phyloP scores from a whole-genome alignment of 2,113 vertebrate species.

The Tauraco erythrolophus region DNA sequence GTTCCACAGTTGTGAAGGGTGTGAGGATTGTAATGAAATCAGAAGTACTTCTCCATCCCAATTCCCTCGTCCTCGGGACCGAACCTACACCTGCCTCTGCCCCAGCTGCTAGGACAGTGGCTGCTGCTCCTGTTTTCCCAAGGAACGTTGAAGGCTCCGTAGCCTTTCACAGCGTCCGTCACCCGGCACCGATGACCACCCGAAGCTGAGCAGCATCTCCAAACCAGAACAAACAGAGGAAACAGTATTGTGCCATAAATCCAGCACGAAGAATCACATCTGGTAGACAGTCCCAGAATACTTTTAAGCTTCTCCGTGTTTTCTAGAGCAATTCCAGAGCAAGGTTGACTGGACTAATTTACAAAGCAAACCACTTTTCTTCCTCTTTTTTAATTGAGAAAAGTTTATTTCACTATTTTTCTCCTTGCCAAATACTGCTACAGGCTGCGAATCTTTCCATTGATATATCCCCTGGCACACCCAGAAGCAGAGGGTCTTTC shows the following conservation, averaged over 20 bases:
- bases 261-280: background rate
- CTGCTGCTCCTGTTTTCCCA: background rate
- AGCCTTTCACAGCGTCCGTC: background rate
- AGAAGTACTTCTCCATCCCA: background rate
- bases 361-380: background rate
- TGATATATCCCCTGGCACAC: background rate
- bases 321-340: background rate
- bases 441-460: background rate
- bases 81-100: background rate
- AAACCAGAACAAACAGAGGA: background rate
- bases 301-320: background rate
- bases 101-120: background rate
- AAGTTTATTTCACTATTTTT: background rate
- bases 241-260: fast-evolving
- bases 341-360: background rate
- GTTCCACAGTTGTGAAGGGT: background rate
- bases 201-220: background rate
- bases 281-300: background rate
- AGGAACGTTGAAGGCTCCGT: background rate
- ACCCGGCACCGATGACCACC: background rate
- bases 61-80: background rate
- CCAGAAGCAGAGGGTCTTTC: background rate
- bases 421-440: background rate
- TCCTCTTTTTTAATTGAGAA: background rate
- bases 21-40: background rate